These are phyloP conservation scores for Streptopelia turtur DNA, from an alignment of 2,797 vertebrate species.

Conservation along the genomic window DNA sequence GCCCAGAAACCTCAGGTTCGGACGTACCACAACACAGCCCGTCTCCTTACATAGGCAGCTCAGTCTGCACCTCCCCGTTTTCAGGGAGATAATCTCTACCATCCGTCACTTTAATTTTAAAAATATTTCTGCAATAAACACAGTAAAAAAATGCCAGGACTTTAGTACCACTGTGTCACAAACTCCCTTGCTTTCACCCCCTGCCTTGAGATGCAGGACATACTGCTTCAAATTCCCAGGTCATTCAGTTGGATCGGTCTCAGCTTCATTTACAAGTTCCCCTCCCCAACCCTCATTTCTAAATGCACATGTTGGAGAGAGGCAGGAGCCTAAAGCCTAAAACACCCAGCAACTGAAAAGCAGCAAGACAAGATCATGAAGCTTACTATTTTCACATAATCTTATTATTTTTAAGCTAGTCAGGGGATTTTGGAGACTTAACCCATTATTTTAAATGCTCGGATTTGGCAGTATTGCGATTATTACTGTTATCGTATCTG, in stretches of 20 bases:
- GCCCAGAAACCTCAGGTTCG: not conserved
- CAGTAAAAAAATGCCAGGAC: not conserved
- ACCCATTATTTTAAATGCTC: not conserved
- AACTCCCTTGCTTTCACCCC: not conserved
- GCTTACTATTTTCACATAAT: not conserved
- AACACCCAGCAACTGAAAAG: not conserved
- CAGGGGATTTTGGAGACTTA: slow-evolving; percentile 37
- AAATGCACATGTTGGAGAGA: accelerated
- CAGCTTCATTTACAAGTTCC: not conserved
- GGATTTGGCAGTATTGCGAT: not conserved
- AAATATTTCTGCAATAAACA: not conserved
- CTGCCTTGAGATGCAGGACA: not conserved
- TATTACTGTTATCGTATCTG: not conserved
- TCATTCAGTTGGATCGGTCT: not conserved
- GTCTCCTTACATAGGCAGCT: not conserved
- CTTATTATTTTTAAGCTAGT: slow-evolving; percentile 36
- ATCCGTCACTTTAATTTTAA: not conserved
- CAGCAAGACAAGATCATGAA: not conserved
- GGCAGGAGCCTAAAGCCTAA: not conserved
- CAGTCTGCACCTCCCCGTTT: not conserved
- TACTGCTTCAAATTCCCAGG: not conserved
- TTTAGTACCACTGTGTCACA: accelerated
- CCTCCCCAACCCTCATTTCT: not conserved
- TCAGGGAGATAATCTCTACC: not conserved
- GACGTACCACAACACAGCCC: accelerated